Evolutionary conservation across 1,140 invertebrate genomes (phyloP).

Genomic region (Melanaphis sacchari): DNA sequence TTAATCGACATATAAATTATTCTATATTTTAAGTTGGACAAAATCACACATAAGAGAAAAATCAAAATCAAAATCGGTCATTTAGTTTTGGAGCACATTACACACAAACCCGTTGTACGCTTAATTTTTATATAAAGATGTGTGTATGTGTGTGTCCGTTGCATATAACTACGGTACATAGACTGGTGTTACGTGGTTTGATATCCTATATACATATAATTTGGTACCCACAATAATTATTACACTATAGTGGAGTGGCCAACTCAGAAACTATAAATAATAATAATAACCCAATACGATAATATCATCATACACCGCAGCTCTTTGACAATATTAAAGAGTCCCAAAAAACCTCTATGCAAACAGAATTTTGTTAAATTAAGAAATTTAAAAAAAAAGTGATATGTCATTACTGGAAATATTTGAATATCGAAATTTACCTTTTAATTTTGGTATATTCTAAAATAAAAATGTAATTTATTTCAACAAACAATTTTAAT

Average conservation of each 20-base stretch:
- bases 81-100: no score
- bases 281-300: background rate
- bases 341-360: background rate
- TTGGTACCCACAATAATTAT: background rate
- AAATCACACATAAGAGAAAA: no score
- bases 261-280: background rate
- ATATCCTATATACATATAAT: background rate
- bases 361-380: background rate
- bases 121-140: no score
- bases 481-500: background rate
- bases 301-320: no score
- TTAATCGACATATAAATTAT: no score
- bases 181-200: background rate
- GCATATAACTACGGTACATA: background rate
- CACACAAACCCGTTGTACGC: no score
- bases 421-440: background rate
- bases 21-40: no score
- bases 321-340: background rate
- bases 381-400: background rate
- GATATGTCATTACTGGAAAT: background rate
- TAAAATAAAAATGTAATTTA: background rate
- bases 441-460: no score
- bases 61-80: no score
- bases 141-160: no score
- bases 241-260: background rate